These are phyloP conservation scores for Perca flavescens DNA, from an alignment of 2,113 vertebrate genomes.

Conservation along the genomic window DNA sequence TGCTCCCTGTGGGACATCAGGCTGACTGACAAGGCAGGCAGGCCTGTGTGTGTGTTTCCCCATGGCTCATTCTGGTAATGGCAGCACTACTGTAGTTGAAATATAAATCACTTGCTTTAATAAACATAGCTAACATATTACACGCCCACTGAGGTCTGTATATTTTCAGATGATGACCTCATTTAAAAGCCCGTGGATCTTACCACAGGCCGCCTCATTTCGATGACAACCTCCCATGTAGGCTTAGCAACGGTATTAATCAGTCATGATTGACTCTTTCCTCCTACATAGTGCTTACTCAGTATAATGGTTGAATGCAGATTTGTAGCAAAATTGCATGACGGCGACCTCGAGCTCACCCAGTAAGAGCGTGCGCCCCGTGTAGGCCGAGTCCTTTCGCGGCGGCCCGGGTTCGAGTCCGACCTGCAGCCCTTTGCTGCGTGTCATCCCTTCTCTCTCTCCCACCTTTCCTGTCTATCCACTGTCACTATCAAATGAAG, in stretches of 20 bases:
- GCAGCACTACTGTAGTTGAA: slow-evolving; percentile 1
- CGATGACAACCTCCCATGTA: slow-evolving; percentile 47
- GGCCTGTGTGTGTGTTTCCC: not conserved
- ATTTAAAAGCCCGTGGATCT: slow-evolving; percentile 53
- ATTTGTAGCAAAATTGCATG: slow-evolving; percentile 13
- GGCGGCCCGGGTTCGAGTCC: no score
- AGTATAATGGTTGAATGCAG: slow-evolving; percentile 32
- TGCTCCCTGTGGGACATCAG: slow-evolving; percentile 48
- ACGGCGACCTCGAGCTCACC: no score
- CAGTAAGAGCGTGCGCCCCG: no score
- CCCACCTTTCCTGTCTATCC: no score
- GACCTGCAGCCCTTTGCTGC: no score
- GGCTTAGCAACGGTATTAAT: slow-evolving; percentile 64
- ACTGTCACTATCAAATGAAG: no score
- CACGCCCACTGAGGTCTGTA: slow-evolving; percentile 31
- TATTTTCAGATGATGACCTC: slow-evolving; percentile 60
- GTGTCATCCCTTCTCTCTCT: no score
- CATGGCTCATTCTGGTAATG: slow-evolving; percentile 30
- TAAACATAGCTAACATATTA: slow-evolving; percentile 36
- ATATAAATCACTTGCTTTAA: slow-evolving; percentile 47
- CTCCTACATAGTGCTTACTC: slow-evolving; percentile 60
- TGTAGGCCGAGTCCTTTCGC: no score
- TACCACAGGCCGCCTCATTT: slow-evolving; percentile 46
- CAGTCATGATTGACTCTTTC: slow-evolving; percentile 62
- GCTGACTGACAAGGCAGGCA: slow-evolving; percentile 49